Conservation (phyloP, 2,113 vertebrate species). For the Nothobranchius furzeri region DNA sequence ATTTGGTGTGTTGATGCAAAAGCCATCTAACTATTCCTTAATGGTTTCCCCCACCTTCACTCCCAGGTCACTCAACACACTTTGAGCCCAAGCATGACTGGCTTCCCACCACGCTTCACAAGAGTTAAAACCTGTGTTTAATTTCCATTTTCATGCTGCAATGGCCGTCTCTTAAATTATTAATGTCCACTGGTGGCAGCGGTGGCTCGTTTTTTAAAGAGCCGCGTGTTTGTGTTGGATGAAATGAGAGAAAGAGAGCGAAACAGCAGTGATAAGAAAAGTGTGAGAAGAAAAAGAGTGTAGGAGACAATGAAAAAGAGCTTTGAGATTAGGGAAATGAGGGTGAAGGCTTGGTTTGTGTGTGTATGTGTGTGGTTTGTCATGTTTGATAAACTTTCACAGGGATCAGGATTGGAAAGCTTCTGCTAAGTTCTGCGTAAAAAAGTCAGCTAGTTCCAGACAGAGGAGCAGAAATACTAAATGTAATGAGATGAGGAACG, state of each 20-base stretch:
- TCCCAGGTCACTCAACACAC: conserved; percentile 14
- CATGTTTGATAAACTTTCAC: conserved; percentile 39
- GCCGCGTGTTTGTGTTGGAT: conserved; percentile 40
- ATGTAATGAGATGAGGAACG: not conserved
- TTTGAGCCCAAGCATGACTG: conserved; percentile 30
- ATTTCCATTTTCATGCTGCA: conserved; percentile 69
- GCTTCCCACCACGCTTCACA: conserved; percentile 30
- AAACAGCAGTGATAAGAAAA: conserved; percentile 26
- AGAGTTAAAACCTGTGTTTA: conserved; percentile 67
- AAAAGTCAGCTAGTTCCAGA: not conserved
- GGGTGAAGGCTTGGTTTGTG: not conserved
- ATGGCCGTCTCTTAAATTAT: conserved; percentile 67
- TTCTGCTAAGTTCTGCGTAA: conserved; percentile 21
- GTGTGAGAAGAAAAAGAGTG: not conserved
- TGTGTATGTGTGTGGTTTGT: conserved; percentile 22
- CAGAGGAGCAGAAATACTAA: not conserved
- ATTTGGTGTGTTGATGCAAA: too few species aligned
- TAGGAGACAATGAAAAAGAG: not conserved
- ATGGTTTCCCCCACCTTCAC: conserved; percentile 20
- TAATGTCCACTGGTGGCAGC: conserved; percentile 52
- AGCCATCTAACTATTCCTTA: not conserved
- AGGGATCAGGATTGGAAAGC: conserved; percentile 10
- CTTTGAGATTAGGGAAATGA: conserved; percentile 4
- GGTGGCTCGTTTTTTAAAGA: conserved; percentile 54
- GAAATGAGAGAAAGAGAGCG: conserved; percentile 11